Evolutionary conservation across 2,113 vertebrate genomes (phyloP), one percentile per base, ranked within the genome.

Genomic region (Saguinus imperator): DNA sequence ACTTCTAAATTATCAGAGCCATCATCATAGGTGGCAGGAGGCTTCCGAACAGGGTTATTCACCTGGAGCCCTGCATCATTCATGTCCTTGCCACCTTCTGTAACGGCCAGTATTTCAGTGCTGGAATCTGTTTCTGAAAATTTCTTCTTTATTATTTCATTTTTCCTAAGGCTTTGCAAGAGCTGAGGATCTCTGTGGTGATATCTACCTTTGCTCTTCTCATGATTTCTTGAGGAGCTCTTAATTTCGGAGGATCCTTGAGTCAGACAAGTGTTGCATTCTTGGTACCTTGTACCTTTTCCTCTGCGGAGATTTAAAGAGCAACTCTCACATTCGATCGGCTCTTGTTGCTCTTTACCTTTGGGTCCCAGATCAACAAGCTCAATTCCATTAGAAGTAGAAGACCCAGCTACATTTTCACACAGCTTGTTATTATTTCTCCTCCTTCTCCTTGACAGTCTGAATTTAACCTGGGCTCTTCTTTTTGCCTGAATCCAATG

Each of bases 391-490:
- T 98, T 98, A 95, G 88, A 76, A 40, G 92, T 92, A 4, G 97
- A 97, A 29, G 81, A 84, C 29, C 29, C 98, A 2, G 98, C 98
- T 72, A 97, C 83, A 27, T 98, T 98, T 77, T 80, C 97, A 93
- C 94, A 98, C 32, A 98, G 97, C 23, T 97, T 98, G 43, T 96
- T 98, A 81, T 97, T 98, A 83, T 94, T 98, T 94, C 98, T 99
- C 77, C 98, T 98, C 21, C 97, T 98, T 95, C 98, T 99, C 82
- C 98, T 97, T n/a, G 97, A 95, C 79, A 98, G 86, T 93, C 97
- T 98, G 97, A 98, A 98, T 96, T 99, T 99, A 97, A 99, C 98
- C 96, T 98, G 98, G 16, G 98, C 99, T 99, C 98, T 99, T 95
- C 98, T 99, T 96, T 99, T 99, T 95, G 98, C 92, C 96, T 99